phyloP scores from a whole-genome alignment of 2,888 invertebrate species.

The Biston stratarius region DNA sequence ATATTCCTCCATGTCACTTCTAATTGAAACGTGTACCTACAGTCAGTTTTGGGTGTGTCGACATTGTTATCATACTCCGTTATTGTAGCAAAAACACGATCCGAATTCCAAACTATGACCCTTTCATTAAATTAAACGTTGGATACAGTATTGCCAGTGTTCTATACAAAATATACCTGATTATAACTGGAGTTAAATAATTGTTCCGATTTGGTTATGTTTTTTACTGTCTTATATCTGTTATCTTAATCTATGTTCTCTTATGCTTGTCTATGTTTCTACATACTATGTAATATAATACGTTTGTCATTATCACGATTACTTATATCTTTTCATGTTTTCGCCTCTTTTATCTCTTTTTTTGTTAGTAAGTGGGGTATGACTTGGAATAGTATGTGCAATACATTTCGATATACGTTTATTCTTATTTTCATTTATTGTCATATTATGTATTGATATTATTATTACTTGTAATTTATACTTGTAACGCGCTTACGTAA shows the following conservation, averaged over 20 bases:
- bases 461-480: too few species aligned
- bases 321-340: not conserved
- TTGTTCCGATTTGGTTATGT: not conserved
- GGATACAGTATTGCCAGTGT: slow-evolving; percentile 8
- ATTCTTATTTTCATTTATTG: too few species aligned
- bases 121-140: slow-evolving; percentile 14
- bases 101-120: slow-evolving; percentile 20
- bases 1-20: slow-evolving; percentile 20
- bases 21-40: slow-evolving; percentile 18
- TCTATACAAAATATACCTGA: slow-evolving; percentile 3
- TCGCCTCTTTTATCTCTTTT: not conserved
- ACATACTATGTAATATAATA: too few species aligned
- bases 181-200: not conserved
- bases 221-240: not conserved
- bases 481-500: too few species aligned
- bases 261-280: not conserved
- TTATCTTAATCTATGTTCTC: not conserved
- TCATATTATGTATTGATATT: too few species aligned
- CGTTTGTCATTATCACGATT: not conserved
- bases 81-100: slow-evolving; percentile 26
- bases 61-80: slow-evolving; percentile 7
- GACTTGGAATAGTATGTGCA: too few species aligned
- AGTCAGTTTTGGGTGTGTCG: slow-evolving; percentile 13
- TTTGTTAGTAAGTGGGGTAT: not conserved
- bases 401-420: too few species aligned